A percentile compares a stretch with the other conserved stretches of the same genome.
phyloP scores from a whole-genome alignment of 2,113 vertebrate genomes.

The Naja naja region DNA sequence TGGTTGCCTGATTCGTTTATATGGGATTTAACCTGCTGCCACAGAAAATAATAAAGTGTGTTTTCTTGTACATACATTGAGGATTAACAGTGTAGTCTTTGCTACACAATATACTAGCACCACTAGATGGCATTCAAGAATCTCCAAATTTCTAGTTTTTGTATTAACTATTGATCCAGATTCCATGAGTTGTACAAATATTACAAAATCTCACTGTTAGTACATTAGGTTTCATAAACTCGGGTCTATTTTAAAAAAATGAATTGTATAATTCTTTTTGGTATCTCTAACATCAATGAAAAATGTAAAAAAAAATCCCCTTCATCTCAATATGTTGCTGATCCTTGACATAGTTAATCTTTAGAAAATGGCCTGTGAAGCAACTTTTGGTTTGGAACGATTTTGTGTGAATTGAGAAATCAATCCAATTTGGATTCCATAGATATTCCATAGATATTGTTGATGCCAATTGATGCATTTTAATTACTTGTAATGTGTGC shows the following conservation, averaged over 20 bases:
- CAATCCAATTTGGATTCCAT: neutral
- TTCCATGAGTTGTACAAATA: neutral
- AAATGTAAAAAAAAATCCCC: neutral
- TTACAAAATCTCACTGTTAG: neutral
- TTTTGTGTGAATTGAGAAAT: neutral
- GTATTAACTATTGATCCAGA: neutral
- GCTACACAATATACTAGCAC: neutral
- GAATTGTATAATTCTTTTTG: neutral
- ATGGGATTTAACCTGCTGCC: neutral
- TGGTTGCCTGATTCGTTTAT: neutral
- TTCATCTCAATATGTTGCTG: neutral
- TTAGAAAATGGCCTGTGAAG: neutral
- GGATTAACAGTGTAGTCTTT: neutral
- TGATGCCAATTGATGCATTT: neutral
- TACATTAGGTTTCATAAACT: neutral
- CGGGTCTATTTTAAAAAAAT: neutral
- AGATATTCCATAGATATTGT: neutral
- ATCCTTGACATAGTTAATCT: neutral
- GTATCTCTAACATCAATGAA: neutral
- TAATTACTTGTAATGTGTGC: neutral
- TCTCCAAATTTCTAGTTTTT: neutral
- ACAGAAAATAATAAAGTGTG: neutral
- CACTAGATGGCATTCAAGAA: neutral
- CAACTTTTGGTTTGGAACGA: neutral
- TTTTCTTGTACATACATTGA: neutral